phyloP scores from a whole-genome alignment of 2,113 vertebrate genomes.

The Lophochroa leadbeateri region DNA sequence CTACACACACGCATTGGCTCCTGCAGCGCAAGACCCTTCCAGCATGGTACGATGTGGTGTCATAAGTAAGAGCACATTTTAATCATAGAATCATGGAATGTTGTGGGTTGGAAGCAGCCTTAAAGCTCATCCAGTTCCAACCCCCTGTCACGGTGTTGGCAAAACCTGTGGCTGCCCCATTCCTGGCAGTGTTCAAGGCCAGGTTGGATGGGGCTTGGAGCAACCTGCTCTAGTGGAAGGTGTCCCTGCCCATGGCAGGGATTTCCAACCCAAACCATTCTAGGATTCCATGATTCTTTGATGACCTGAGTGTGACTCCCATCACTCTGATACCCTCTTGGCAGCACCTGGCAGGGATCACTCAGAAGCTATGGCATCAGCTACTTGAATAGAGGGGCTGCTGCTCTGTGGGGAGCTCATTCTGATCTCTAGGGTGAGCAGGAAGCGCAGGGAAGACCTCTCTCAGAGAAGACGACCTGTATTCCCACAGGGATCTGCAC shows the following conservation, averaged over 20 bases:
- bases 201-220: background rate
- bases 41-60: rapidly evolving
- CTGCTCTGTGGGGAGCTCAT: background rate
- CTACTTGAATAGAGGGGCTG: background rate
- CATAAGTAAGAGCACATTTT: background rate
- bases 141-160: background rate
- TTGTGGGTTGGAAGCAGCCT: background rate
- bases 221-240: background rate
- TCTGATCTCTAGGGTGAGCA: background rate
- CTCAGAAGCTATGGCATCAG: background rate
- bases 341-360: no score
- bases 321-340: background rate
- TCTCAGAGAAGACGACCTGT: background rate
- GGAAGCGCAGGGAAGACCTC: background rate
- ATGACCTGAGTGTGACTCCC: background rate
- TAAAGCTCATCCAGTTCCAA: background rate
- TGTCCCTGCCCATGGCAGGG: background rate
- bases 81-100: rapidly evolving
- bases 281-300: background rate
- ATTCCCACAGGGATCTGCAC: background rate
- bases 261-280: background rate
- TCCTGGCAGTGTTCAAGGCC: background rate
- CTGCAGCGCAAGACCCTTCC: background rate
- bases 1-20: rapidly evolving
- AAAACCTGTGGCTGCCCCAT: background rate